Percentiles rank a stretch among this genome's conserved stretches.
Evolutionary conservation across 1,140 invertebrate species (phyloP).

Genomic region (Glomeris maerens): DNA sequence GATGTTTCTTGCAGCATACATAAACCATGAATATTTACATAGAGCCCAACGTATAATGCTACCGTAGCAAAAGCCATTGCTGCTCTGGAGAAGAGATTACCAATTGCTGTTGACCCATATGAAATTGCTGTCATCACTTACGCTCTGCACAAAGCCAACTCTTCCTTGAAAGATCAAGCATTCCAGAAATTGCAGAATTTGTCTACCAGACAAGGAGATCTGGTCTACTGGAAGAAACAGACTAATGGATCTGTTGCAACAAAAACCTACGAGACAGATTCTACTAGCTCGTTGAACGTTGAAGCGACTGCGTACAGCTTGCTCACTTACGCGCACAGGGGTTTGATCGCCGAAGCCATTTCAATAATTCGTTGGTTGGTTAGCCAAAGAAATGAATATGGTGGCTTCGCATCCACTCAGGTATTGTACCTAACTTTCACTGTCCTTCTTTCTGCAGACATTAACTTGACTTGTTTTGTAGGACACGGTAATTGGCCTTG

Average conservation of each 20-base stretch:
- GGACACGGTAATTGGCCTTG: constrained; percentile 57
- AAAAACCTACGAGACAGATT: no score
- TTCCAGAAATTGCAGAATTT: constrained; percentile 51
- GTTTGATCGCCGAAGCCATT: constrained; percentile 49
- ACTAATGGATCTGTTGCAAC: no score
- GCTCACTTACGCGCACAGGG: constrained; percentile 47
- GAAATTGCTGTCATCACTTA: constrained; percentile 58
- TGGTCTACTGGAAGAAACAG: no score
- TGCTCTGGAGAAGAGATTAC: constrained; percentile 54
- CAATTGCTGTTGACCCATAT: constrained; percentile 55
- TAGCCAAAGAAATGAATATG: constrained; percentile 58
- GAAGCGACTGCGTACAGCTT: constrained; percentile 75
- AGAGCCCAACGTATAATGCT: not conserved
- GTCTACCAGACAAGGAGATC: no score
- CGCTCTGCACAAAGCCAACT: constrained; percentile 56
- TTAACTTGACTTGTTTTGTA: constrained; percentile 24
- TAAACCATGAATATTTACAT: not conserved
- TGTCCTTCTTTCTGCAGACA: no score
- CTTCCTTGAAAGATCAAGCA: constrained; percentile 47
- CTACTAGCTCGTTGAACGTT: constrained; percentile 63
- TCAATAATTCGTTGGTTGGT: constrained; percentile 70
- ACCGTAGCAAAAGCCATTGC: constrained; percentile 38
- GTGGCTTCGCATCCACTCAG: constrained; percentile 67
- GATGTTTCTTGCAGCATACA: no score
- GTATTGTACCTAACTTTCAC: no score